Percentiles rank a stretch among this genome's conserved stretches.
Conservation (phyloP, 2,888 invertebrate genomes). For the Eristalis intricaria region DNA sequence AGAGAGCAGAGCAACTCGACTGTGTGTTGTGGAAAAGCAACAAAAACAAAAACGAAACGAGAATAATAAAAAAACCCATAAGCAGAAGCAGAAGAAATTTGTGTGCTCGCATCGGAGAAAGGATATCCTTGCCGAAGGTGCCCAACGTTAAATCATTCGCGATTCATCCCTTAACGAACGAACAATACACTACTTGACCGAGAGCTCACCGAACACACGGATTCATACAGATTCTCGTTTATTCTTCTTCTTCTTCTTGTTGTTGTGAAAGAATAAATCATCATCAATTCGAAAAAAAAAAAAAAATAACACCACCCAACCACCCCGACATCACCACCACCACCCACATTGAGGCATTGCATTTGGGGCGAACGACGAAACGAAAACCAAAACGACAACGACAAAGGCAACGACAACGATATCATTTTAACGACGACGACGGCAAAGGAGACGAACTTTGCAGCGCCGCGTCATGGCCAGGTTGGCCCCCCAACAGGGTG, state of each 20-base stretch:
- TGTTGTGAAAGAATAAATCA: slow-evolving; percentile 6
- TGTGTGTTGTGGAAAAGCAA: slow-evolving; percentile 23
- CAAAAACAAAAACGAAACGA: neutral
- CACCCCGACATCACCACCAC: no score
- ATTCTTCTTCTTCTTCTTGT: slow-evolving; percentile 26
- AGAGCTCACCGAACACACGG: slow-evolving; percentile 38
- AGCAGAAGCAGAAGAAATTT: slow-evolving; percentile 29
- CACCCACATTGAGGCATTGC: neutral
- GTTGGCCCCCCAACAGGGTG: slow-evolving; percentile 74
- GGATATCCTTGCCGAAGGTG: slow-evolving; percentile 67
- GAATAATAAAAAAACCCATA: slow-evolving; percentile 1
- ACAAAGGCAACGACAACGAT: neutral
- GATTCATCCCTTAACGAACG: slow-evolving; percentile 75
- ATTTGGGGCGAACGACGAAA: slow-evolving; percentile 13
- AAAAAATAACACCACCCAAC: no score
- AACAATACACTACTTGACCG: slow-evolving; percentile 63
- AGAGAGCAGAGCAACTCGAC: slow-evolving; percentile 32
- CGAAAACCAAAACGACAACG: slow-evolving; percentile 7
- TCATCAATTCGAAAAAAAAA: no score
- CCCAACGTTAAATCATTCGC: slow-evolving; percentile 74
- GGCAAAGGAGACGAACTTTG: slow-evolving; percentile 72
- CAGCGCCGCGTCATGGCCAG: slow-evolving; percentile 75
- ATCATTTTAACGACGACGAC: slow-evolving; percentile 59
- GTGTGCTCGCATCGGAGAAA: slow-evolving; percentile 51
- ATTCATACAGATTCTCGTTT: neutral